phyloP scores from a whole-genome alignment of 2,113 vertebrate genomes.

The Ctenomys sociabilis region DNA sequence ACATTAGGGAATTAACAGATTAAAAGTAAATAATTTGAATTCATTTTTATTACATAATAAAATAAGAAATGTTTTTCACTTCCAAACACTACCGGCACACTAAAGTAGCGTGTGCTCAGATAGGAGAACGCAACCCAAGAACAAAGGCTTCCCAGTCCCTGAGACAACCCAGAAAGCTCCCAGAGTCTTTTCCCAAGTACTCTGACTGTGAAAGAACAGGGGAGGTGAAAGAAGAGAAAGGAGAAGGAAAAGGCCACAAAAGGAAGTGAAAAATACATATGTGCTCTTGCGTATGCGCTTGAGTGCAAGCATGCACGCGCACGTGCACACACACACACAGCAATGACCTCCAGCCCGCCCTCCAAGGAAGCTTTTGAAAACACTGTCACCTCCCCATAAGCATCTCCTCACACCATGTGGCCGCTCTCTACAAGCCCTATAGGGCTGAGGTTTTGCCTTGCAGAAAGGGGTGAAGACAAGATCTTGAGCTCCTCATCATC shows the following conservation, averaged over 20 bases:
- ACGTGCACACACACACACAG: not conserved
- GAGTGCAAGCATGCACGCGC: not conserved
- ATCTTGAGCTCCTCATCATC: not conserved
- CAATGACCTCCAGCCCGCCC: not conserved
- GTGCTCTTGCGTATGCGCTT: too few relatives aligned
- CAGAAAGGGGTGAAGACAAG: not conserved
- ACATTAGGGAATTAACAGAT: not conserved
- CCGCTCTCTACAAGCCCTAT: accelerated
- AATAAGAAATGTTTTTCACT: not conserved
- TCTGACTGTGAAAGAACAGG: not conserved
- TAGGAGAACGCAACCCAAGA: not conserved
- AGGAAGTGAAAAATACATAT: not conserved
- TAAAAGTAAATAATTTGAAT: not conserved
- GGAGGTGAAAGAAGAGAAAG: not conserved
- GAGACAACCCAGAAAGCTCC: not conserved
- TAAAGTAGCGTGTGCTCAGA: not conserved
- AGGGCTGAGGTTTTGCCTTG: slow-evolving; percentile 41
- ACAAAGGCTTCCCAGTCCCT: not conserved
- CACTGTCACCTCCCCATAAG: not conserved
- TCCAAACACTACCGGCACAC: not conserved
- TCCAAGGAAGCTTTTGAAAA: not conserved
- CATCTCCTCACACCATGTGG: not conserved
- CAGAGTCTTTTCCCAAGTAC: not conserved
- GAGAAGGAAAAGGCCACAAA: not conserved
- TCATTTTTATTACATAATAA: not conserved